phyloP scores from a whole-genome alignment of 2,113 vertebrate genomes.

The Sakesphorus luctuosus region DNA sequence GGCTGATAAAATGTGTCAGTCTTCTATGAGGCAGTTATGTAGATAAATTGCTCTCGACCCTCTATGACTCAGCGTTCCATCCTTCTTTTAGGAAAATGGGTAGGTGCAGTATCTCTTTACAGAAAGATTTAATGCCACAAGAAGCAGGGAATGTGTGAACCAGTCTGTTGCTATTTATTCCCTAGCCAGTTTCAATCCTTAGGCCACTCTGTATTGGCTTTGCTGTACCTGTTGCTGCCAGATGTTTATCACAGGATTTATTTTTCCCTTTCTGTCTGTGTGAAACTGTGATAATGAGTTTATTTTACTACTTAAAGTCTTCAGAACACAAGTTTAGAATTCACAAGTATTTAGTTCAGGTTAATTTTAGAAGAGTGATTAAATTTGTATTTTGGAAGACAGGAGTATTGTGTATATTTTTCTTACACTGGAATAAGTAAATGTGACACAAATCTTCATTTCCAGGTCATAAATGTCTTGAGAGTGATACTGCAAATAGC shows the following conservation, averaged over 20 bases:
- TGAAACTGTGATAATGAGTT: slow-evolving; percentile 8
- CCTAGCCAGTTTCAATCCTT: slow-evolving; percentile 13
- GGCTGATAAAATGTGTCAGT: slow-evolving; percentile 7
- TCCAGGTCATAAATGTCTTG: not conserved
- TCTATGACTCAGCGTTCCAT: not conserved
- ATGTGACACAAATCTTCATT: not conserved
- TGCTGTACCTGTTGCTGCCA: not conserved
- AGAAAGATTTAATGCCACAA: slow-evolving; percentile 11
- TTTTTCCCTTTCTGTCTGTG: not conserved
- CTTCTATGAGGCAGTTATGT: not conserved
- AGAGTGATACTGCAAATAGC: not conserved
- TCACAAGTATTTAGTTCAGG: not conserved
- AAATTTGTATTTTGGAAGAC: not conserved
- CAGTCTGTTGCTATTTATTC: slow-evolving; percentile 30
- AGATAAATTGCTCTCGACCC: slow-evolving; percentile 34
- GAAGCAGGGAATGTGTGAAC: slow-evolving; percentile 9
- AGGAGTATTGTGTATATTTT: not conserved
- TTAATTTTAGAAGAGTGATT: not conserved
- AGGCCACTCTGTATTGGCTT: not conserved
- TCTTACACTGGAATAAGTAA: not conserved
- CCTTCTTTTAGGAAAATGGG: slow-evolving; percentile 13
- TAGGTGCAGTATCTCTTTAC: slow-evolving; percentile 28
- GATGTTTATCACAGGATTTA: not conserved
- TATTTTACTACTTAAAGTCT: not conserved
- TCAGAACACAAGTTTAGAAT: not conserved